Conservation (phyloP, 2,797 vertebrate species). For the Enteromius trimaculatus region DNA sequence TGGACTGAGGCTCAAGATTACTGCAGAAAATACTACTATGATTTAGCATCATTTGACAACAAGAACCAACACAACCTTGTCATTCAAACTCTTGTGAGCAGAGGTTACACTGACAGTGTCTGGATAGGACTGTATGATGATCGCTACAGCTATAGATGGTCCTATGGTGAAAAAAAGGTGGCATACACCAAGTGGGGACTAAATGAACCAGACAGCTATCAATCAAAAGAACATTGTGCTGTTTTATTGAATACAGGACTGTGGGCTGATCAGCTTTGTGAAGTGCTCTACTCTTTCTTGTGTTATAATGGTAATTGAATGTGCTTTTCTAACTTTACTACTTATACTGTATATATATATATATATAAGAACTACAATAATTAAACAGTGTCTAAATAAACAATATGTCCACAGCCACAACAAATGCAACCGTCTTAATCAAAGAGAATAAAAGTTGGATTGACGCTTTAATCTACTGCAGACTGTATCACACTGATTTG, state of each 20-base stretch:
- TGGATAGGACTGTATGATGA: not conserved
- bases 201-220: not conserved
- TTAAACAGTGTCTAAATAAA: not conserved
- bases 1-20: not conserved
- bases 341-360: no score
- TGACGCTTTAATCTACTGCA: not conserved
- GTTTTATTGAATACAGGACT: not conserved
- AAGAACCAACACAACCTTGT: not conserved
- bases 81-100: not conserved
- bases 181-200: not conserved
- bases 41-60: conserved; percentile 2
- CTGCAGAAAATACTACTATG: not conserved
- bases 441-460: not conserved
- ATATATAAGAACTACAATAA: not conserved
- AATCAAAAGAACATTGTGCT: not conserved
- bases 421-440: not conserved
- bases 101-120: not conserved
- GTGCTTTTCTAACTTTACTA: not conserved
- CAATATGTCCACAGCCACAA: not conserved
- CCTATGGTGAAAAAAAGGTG: not conserved
- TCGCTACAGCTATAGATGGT: conserved; percentile 3
- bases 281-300: rapidly evolving
- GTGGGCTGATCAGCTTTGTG: rapidly evolving
- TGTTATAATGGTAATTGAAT: not conserved
- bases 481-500: not conserved